phyloP scores from a whole-genome alignment of 2,888 invertebrate species.

The Plusia festucae region DNA sequence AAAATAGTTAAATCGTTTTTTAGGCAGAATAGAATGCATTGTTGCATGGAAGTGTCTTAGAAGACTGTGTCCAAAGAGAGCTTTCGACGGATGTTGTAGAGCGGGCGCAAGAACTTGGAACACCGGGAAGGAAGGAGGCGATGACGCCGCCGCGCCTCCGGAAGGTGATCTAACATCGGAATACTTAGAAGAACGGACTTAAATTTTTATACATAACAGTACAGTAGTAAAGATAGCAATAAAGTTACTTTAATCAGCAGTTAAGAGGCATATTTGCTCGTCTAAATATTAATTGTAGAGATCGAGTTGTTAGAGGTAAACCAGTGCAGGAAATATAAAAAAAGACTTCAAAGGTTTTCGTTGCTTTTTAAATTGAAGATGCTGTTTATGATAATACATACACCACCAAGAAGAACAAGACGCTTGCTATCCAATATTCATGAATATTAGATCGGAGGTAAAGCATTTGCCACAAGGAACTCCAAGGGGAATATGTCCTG shows the following conservation, averaged over 20 bases:
- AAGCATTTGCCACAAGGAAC: constrained; percentile 45
- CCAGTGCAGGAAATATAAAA: too few relatives aligned
- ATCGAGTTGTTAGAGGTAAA: too few relatives aligned
- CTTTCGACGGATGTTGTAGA: constrained; percentile 22
- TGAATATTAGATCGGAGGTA: constrained; percentile 67
- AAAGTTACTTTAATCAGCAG: too few relatives aligned
- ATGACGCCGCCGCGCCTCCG: background rate
- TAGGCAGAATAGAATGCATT: constrained; percentile 14
- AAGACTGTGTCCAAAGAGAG: constrained; percentile 24
- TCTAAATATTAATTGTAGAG: too few relatives aligned
- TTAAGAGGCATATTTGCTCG: too few relatives aligned
- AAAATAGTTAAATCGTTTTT: constrained; percentile 40
- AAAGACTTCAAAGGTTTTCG: too few relatives aligned
- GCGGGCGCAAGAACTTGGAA: constrained; percentile 16
- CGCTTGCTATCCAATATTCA: constrained; percentile 61
- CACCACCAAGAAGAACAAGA: constrained; percentile 45
- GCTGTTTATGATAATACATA: constrained; percentile 5
- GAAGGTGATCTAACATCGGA: background rate
- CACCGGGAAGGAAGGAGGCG: constrained; percentile 15
- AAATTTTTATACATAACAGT: background rate
- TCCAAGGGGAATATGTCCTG: constrained; percentile 63
- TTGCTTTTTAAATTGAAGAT: background rate
- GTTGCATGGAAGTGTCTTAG: constrained; percentile 25
- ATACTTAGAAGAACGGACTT: background rate
- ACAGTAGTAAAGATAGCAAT: too few relatives aligned